Evolutionary conservation across 2,113 vertebrate genomes (phyloP), one percentile per base, ranked within the genome.

Genomic region (Sprattus sprattus): DNA sequence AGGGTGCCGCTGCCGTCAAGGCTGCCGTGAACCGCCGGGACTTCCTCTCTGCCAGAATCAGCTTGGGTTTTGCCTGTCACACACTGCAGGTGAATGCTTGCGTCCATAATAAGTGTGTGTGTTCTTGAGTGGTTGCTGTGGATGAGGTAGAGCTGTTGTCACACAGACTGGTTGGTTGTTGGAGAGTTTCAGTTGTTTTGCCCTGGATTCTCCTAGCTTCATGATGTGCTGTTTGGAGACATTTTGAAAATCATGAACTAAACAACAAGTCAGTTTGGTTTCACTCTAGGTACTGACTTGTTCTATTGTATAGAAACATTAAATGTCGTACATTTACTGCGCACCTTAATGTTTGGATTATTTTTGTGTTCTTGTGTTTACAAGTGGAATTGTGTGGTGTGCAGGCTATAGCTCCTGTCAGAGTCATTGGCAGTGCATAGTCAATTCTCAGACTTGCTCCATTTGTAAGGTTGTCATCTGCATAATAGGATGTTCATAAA

Each of bases 31-130:
- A 90, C 83, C 3, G 0, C 64, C 88, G 90, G 80, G 89, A 86
- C 64, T 94, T 90, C 83, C 0, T 6, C 0, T 22, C 88, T 11
- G 93, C 88, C 2, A 86, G 92, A 49, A 50, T 25, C 78, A 86
- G 25, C 57, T 89, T 94, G 9, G 94, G 94, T 81, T 2, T 1
- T 8, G 45, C 92, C 57, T 92, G 84, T 84, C 93, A 94, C 80
- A 93, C 92, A 20, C 83, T 94, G 8, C 94, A 94, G 89, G 94
- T 94, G 67, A 87, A 71, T 18, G 9, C 44, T 22, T 20, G 44
- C 39, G 45, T 60, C 39, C 39, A 39, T 39, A 39, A 39, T 39
- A 46, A 44, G 67, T 45, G 18, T 20, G 25, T 10, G n/a, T 7
- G 45, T 49, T 64, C 20, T 45, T 45, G n/a, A 64, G 57, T 8